phyloP scores from a whole-genome alignment of 1,140 invertebrate genomes.

The Psix sp. region DNA sequence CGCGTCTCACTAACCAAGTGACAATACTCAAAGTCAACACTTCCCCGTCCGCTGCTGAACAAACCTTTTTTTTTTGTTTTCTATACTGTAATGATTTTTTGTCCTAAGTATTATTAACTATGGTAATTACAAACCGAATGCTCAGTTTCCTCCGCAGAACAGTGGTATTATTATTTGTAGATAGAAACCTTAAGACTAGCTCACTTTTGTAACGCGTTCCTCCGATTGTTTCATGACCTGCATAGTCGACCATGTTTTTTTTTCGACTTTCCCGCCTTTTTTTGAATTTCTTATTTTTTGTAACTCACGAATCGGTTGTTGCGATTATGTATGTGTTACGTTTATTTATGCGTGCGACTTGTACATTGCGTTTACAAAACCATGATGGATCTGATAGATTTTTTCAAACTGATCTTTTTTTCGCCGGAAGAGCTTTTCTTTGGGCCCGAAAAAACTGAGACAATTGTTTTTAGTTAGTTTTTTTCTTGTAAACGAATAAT shows the following conservation, averaged over 20 bases:
- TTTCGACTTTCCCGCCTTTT: slow-evolving; percentile 2
- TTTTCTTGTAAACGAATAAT: not conserved
- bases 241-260: not conserved
- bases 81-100: not conserved
- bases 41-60: slow-evolving; percentile 9
- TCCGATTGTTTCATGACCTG: not conserved
- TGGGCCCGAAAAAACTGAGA: no score
- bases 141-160: slow-evolving; percentile 48
- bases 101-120: not conserved
- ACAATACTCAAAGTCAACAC: slow-evolving; percentile 42
- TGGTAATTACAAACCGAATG: no score
- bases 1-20: slow-evolving; percentile 11
- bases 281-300: slow-evolving; percentile 8
- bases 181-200: slow-evolving; percentile 54
- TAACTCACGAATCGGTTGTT: slow-evolving; percentile 1
- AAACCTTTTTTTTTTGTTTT: slow-evolving; percentile 35
- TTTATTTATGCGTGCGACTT: slow-evolving; percentile 30
- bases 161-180: slow-evolving; percentile 72
- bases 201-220: slow-evolving; percentile 13
- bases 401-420: no score
- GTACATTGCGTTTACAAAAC: slow-evolving; percentile 12
- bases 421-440: no score
- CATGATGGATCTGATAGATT: slow-evolving; percentile 10
- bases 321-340: slow-evolving; percentile 17
- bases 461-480: not conserved